These are phyloP conservation scores for Meda fulgida DNA, from an alignment of 2,797 vertebrate genomes.

Conservation along the genomic window DNA sequence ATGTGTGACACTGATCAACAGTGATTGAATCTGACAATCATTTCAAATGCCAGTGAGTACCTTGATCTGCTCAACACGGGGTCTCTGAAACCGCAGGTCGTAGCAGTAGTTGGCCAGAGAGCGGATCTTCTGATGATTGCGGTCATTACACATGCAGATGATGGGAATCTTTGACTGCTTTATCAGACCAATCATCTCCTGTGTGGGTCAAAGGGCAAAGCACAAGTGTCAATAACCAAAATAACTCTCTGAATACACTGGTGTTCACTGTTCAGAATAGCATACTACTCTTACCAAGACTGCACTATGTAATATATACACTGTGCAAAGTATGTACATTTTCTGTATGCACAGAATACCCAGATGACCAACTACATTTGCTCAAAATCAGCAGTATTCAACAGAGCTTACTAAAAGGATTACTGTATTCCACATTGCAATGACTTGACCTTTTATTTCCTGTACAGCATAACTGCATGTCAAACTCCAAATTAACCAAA, in stretches of 20 bases:
- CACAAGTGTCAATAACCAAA: not conserved
- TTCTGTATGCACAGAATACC: not conserved
- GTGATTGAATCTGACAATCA: not conserved
- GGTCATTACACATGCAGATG: slow-evolving; percentile 98
- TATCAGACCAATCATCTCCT: slow-evolving; percentile 95
- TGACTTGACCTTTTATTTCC: slow-evolving; percentile 2
- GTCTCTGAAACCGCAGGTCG: slow-evolving; percentile 95
- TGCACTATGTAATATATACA: not conserved
- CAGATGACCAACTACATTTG: not conserved
- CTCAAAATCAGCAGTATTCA: not conserved
- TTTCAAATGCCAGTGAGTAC: slow-evolving; percentile 65
- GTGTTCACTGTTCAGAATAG: not conserved
- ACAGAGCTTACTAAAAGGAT: not conserved
- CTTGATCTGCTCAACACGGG: slow-evolving; percentile 96
- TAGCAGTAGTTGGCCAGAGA: slow-evolving; percentile 95
- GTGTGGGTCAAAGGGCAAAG: slow-evolving; percentile 22
- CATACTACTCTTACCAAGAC: not conserved
- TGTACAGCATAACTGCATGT: not conserved
- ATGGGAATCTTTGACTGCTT: slow-evolving; percentile 93
- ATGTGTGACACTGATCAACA: not conserved
- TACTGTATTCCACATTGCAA: not conserved
- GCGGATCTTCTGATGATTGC: slow-evolving; percentile 96
- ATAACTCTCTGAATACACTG: slow-evolving; percentile 17
- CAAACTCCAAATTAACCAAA: not conserved
- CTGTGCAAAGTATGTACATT: not conserved